A percentile compares a stretch with the other conserved stretches of the same genome.
Conservation (phyloP, 1,140 invertebrate genomes). For the Drosophila setifemur region DNA sequence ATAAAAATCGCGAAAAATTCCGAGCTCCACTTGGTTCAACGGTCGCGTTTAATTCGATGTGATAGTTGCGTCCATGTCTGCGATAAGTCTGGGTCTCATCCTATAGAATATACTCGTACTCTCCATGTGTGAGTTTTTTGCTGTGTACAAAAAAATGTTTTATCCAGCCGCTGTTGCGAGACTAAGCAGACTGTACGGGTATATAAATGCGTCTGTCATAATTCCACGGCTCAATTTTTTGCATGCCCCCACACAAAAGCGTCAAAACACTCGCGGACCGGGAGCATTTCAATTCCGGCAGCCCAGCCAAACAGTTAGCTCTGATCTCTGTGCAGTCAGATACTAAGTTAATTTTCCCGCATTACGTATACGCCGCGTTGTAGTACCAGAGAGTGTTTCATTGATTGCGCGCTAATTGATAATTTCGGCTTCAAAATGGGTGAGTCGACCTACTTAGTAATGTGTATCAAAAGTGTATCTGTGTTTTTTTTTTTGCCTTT, state of each 20-base stretch:
- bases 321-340: constrained; percentile 23
- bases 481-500: neutral
- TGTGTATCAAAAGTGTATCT: neutral
- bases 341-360: constrained; percentile 1
- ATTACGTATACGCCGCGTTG: constrained; percentile 6
- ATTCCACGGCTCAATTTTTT: constrained; percentile 51
- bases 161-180: constrained; percentile 51
- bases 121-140: constrained; percentile 8
- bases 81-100: constrained; percentile 27
- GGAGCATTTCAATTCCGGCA: constrained; percentile 46
- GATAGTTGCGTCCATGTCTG: constrained; percentile 28
- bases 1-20: constrained; percentile 43
- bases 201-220: constrained; percentile 58
- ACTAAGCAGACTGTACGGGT: constrained; percentile 31
- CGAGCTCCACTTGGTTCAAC: constrained; percentile 28
- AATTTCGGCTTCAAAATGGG: constrained; percentile 58
- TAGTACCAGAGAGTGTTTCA: constrained; percentile 9
- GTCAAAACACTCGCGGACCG: constrained; percentile 37
- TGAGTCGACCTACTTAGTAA: constrained; percentile 41
- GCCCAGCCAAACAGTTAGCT: constrained; percentile 24
- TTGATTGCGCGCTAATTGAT: constrained; percentile 44
- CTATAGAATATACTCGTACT: neutral
- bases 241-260: constrained; percentile 45
- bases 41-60: constrained; percentile 24
- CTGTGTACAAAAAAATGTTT: constrained; percentile 21